These are phyloP conservation scores for Trissolcus basalis DNA, from an alignment of 1,140 invertebrate species.

Conservation along the genomic window DNA sequence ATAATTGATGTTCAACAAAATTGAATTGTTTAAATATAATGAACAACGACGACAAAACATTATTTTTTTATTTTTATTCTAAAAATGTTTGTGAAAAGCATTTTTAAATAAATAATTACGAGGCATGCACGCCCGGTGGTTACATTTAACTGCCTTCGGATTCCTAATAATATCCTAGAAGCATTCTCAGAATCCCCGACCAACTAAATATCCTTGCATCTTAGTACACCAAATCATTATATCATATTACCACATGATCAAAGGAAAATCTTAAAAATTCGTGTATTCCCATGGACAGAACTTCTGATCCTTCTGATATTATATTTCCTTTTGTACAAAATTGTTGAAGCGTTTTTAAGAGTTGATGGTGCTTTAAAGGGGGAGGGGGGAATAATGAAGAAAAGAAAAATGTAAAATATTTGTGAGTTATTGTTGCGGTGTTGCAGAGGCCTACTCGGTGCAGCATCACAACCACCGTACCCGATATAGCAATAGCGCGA, in stretches of 20 bases:
- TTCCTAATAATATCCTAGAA: slow-evolving; percentile 6
- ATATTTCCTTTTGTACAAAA: no score
- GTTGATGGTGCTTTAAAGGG: no score
- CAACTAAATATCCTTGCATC: background rate
- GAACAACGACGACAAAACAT: no score
- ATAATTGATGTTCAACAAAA: no score
- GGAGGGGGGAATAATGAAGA: no score
- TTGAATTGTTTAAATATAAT: no score
- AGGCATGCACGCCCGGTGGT: background rate
- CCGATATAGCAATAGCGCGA: slow-evolving; percentile 31
- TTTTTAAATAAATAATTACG: no score
- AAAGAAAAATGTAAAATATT: no score
- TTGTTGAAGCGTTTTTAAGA: no score
- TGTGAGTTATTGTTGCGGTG: background rate
- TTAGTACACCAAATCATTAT: background rate
- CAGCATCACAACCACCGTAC: slow-evolving; percentile 19
- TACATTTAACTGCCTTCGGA: background rate
- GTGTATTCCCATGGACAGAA: background rate
- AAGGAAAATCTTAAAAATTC: background rate
- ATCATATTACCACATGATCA: background rate
- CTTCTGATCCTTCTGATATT: no score
- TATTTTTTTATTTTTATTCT: no score
- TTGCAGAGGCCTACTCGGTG: background rate
- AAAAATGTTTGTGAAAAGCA: no score
- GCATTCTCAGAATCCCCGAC: background rate